A percentile compares a stretch with the other conserved stretches of the same genome.
These are phyloP conservation scores for Trypoxylon attenuatum DNA, from an alignment of 2,888 invertebrate genomes.

Conservation along the genomic window DNA sequence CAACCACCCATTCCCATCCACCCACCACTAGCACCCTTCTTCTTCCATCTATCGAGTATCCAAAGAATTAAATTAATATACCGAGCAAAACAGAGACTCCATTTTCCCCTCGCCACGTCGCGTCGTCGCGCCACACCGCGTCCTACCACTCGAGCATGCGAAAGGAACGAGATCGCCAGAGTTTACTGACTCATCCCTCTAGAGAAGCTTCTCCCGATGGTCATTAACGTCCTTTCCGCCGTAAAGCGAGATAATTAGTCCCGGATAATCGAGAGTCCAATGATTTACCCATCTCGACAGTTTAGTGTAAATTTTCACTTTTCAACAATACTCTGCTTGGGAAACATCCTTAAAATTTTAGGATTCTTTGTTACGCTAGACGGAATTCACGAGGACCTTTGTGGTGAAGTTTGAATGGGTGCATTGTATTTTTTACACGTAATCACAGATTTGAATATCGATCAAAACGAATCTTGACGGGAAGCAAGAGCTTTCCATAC, in stretches of 20 bases:
- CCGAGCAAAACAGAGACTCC: conserved; percentile 69
- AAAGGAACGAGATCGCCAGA: conserved; percentile 25
- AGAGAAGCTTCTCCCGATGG: conserved; percentile 56
- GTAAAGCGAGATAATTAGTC: conserved; percentile 57
- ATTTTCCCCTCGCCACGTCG: no score
- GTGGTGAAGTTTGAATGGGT: no score
- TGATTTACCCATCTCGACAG: conserved; percentile 31
- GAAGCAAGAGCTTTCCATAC: no score
- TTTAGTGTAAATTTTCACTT: neutral
- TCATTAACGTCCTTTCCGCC: conserved; percentile 59
- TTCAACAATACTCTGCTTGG: neutral
- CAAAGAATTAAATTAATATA: conserved; percentile 75
- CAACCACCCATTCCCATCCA: conserved; percentile 38
- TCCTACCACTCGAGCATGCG: conserved; percentile 21
- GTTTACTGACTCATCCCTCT: conserved; percentile 45
- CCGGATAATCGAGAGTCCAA: conserved; percentile 45
- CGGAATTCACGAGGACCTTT: no score
- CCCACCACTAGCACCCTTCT: conserved; percentile 44
- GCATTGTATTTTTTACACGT: no score
- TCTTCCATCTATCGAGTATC: conserved; percentile 71
- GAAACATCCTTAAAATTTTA: no score
- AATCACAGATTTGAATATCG: no score
- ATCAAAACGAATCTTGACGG: no score
- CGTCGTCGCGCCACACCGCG: conserved; percentile 21
- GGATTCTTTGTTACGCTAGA: no score